Evolutionary conservation across 53 echinoderm and acorn worm species (phyloP).

Genomic region (Apostichopus leukothele): DNA sequence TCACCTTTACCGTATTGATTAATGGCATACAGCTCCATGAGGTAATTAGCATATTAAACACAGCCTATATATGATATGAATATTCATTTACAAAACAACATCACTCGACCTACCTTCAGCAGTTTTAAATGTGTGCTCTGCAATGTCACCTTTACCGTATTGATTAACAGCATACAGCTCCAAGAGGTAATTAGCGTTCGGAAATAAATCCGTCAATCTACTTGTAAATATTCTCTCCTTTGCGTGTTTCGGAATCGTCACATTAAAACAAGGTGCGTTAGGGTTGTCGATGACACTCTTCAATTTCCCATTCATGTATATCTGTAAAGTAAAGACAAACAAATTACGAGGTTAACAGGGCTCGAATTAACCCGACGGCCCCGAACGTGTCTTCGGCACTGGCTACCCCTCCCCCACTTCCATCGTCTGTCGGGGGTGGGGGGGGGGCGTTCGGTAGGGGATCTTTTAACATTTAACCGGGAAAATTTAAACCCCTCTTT

Average conservation of each 20-base stretch:
- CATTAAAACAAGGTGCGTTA: constrained; percentile 45
- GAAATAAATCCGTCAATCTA: constrained; percentile 20
- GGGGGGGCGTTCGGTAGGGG: too few species aligned
- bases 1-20: constrained; percentile 55
- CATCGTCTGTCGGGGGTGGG: too few species aligned
- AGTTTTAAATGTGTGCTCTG: constrained; percentile 43
- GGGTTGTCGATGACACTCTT: constrained; percentile 7
- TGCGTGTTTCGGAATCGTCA: neutral
- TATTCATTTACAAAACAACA: too few species aligned
- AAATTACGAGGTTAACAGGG: too few species aligned
- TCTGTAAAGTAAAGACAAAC: neutral
- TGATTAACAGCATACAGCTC: constrained; percentile 52
- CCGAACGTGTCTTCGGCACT: too few species aligned
- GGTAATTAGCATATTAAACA: constrained; percentile 17
- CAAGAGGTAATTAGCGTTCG: constrained; percentile 35
- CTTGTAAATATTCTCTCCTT: neutral
- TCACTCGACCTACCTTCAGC: constrained; percentile 35
- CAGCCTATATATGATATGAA: too few species aligned
- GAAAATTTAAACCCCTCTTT: too few species aligned
- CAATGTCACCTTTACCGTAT: constrained; percentile 54
- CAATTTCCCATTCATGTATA: neutral
- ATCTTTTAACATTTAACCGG: too few species aligned
- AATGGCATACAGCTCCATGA: constrained; percentile 37
- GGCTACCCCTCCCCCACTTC: too few species aligned
- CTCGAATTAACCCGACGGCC: too few species aligned